Conservation (phyloP, 2,888 invertebrate genomes). For the Nycteola revayana region DNA sequence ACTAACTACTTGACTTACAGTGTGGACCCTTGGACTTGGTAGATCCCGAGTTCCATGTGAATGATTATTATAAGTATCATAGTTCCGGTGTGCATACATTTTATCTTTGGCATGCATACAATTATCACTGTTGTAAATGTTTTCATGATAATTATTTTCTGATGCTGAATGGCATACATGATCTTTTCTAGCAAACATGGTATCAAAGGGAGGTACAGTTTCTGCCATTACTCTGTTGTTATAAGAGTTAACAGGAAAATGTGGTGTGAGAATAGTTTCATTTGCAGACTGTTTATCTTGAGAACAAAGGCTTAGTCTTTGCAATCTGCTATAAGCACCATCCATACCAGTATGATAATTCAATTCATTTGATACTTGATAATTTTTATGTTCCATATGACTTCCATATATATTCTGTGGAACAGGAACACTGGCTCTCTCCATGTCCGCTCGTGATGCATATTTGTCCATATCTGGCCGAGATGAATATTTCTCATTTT, state of each 20-base stretch:
- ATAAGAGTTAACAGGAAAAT: conserved; percentile 59
- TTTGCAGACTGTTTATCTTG: conserved; percentile 64
- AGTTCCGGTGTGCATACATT: conserved; percentile 65
- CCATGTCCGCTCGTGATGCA: conserved; percentile 60
- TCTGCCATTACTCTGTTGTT: conserved; percentile 53
- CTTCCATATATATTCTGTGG: conserved; percentile 53
- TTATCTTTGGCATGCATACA: conserved; percentile 70
- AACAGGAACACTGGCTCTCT: conserved; percentile 48
- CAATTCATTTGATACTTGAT: conserved; percentile 53
- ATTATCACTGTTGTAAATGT: conserved; percentile 60
- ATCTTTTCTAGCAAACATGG: conserved; percentile 61
- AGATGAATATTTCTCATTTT: conserved; percentile 63
- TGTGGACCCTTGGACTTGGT: conserved; percentile 64
- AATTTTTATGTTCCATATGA: conserved; percentile 55
- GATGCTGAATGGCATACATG: conserved; percentile 55
- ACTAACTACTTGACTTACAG: conserved; percentile 73
- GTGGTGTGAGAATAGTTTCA: conserved; percentile 57
- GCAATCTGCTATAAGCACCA: conserved; percentile 58
- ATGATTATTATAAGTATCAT: conserved; percentile 69
- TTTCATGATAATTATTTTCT: conserved; percentile 66
- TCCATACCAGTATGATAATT: conserved; percentile 58
- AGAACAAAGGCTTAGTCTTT: conserved; percentile 66
- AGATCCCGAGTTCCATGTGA: conserved; percentile 60
- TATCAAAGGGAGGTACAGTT: conserved; percentile 57
- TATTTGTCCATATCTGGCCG: conserved; percentile 64